Percentiles rank a stretch among this genome's conserved stretches.
phyloP scores from a whole-genome alignment of 2,888 invertebrate genomes.

The Hecatera dysodea region DNA sequence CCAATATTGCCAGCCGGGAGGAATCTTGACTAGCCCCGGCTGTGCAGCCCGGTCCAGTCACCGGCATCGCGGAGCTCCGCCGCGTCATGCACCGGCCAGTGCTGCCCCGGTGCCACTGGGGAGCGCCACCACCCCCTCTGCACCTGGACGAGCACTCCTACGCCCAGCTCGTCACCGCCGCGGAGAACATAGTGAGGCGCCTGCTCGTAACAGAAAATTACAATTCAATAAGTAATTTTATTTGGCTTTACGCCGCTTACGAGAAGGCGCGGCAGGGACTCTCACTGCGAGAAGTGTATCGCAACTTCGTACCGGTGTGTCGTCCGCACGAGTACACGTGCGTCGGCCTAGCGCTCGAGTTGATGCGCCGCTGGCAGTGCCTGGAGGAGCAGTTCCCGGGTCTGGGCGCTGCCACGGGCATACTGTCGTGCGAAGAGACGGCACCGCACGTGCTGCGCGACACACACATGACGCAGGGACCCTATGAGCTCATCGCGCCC shows the following conservation, averaged over 20 bases:
- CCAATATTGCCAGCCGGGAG: slow-evolving; percentile 94
- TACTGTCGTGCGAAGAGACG: slow-evolving; percentile 97
- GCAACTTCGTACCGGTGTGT: slow-evolving; percentile 93
- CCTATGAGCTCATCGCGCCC: slow-evolving; percentile 91
- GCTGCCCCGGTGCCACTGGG: slow-evolving; percentile 92
- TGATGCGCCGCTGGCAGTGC: slow-evolving; percentile 92
- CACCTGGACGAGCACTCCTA: background rate
- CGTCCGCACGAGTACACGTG: slow-evolving; percentile 95
- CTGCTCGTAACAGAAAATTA: slow-evolving; percentile 96
- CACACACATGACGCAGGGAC: slow-evolving; percentile 88
- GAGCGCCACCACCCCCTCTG: slow-evolving; percentile 61
- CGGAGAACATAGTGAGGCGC: slow-evolving; percentile 92
- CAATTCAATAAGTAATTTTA: slow-evolving; percentile 96
- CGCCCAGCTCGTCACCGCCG: slow-evolving; percentile 3
- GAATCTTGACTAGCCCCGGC: slow-evolving; percentile 97
- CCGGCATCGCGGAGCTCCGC: background rate
- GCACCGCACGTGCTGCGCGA: slow-evolving; percentile 82
- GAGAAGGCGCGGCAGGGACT: slow-evolving; percentile 85
- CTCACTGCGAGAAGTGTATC: slow-evolving; percentile 93
- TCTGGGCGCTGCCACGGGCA: slow-evolving; percentile 89
- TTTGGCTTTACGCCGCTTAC: slow-evolving; percentile 92
- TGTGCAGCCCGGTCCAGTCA: slow-evolving; percentile 72
- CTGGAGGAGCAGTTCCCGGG: slow-evolving; percentile 92
- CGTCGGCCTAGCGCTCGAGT: slow-evolving; percentile 94
- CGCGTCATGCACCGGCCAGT: slow-evolving; percentile 79